Evolutionary conservation across 2,888 invertebrate species (phyloP).

Genomic region (Cepaea hortensis): DNA sequence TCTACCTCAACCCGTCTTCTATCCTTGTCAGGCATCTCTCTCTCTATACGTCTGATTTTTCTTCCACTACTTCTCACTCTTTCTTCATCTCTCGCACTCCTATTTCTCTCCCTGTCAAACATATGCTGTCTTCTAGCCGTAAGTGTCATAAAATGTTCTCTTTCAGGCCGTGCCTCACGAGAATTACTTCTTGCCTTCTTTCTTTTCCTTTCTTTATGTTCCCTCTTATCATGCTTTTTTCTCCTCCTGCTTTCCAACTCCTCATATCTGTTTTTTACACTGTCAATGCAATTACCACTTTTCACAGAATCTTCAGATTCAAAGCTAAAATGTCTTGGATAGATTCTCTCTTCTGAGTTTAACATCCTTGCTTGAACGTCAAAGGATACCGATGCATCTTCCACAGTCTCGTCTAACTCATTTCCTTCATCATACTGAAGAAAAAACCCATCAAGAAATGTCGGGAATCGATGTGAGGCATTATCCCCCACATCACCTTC

Average conservation of each 20-base stretch:
- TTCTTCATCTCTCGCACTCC: constrained; percentile 51
- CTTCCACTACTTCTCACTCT: constrained; percentile 49
- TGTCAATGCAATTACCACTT: constrained; percentile 14
- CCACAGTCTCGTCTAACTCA: constrained; percentile 36
- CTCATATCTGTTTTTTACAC: not conserved
- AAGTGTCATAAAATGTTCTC: constrained; percentile 57
- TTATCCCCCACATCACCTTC: constrained; percentile 52
- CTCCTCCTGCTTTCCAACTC: constrained; percentile 44
- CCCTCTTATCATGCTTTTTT: constrained; percentile 43
- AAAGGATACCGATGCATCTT: constrained; percentile 3
- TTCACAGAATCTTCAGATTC: constrained; percentile 37
- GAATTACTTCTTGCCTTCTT: constrained; percentile 51
- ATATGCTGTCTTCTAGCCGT: constrained; percentile 66
- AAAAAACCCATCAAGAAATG: constrained; percentile 46
- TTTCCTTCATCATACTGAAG: constrained; percentile 54
- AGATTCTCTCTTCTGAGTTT: constrained; percentile 22
- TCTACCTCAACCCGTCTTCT: constrained; percentile 43
- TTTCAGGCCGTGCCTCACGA: constrained; percentile 65
- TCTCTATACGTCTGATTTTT: too few relatives aligned
- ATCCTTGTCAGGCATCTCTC: too few relatives aligned
- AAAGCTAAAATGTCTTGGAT: constrained; percentile 33
- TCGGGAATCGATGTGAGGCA: constrained; percentile 47
- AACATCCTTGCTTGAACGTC: constrained; percentile 8
- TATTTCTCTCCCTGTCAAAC: constrained; percentile 75
- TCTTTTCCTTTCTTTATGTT: constrained; percentile 40